Conservation (phyloP, 1,140 invertebrate genomes). For the Aphis gossypii region DNA sequence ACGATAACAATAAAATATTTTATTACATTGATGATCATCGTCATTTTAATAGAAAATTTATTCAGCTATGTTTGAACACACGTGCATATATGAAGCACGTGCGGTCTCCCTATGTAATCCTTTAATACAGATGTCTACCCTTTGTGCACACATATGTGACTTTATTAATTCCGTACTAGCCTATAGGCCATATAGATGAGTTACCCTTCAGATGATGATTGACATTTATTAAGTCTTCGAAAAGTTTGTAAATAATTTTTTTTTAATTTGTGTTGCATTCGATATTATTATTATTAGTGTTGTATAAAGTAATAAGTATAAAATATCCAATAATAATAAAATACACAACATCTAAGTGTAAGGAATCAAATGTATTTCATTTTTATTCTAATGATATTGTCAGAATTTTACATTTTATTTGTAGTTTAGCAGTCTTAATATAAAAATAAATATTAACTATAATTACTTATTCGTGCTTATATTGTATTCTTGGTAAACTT, state of each 20-base stretch:
- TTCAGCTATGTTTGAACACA: conserved; percentile 48
- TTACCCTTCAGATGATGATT: conserved; percentile 22
- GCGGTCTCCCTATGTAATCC: conserved; percentile 47
- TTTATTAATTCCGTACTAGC: conserved; percentile 42
- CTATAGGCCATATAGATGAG: neutral
- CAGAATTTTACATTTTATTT: no score
- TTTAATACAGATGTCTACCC: conserved; percentile 41
- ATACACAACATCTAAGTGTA: neutral
- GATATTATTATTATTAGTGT: neutral
- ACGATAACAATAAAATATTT: conserved; percentile 2
- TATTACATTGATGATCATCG: conserved; percentile 24
- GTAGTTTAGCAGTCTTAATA: no score
- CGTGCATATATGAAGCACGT: conserved; percentile 23
- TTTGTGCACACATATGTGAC: conserved; percentile 43
- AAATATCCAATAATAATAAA: neutral
- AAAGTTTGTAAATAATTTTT: neutral
- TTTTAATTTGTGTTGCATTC: neutral
- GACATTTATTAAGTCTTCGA: conserved; percentile 49
- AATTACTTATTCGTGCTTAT: no score
- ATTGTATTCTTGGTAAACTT: no score
- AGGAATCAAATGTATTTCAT: neutral
- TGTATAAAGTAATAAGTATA: neutral
- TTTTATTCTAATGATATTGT: neutral
- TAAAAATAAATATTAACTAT: no score
- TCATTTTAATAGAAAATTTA: conserved; percentile 29